Evolutionary conservation across 2,113 vertebrate genomes (phyloP), one percentile per base, ranked within the genome.

Genomic region (Hyaena hyaena): DNA sequence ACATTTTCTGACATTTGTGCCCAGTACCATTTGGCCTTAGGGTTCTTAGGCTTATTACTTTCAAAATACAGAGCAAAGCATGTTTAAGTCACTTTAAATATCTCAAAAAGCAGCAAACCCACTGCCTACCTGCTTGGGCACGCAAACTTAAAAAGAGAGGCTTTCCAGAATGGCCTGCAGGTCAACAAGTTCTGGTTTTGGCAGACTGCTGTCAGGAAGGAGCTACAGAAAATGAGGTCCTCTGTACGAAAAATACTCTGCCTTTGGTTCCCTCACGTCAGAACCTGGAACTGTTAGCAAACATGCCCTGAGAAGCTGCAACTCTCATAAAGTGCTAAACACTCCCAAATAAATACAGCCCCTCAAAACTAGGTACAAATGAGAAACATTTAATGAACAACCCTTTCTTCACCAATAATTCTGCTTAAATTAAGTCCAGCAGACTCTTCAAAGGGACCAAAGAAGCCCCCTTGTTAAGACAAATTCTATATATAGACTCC

Each of bases 341-440:
- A 81, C 65, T 80, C 74, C 50, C 92, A 88, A 84, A 84, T 85
- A 96, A 97, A 97, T 39, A 90, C 4, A 43, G 65, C 31, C 81
- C 79, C 69, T 81, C 84, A 90, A 96, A 96, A 94, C 85, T 55
- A 7, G 85, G 66, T 84, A 97, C 96, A 97, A 95, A 95, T 93
- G 73, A 96, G 84, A 95, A 82, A 90, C 88, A 94, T 88, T 96
- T 98, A 96, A 98, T 65, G 76, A 96, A 96, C 69, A 73, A 82
- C 48, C 74, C 77, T 93, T 96, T 89, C 88, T 90, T 96, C 7
- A 39, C 93, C 95, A 96, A 95, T 95, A 96, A 90, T 68, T 95
- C 84, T 93, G 65, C 77, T 93, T 96, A 97, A 97, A 97, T 98
- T 92, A 97, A 96, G 88, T 95, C 80, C 97, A 97, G 96, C 50